These are phyloP conservation scores for Oxycera nigricornis DNA, from an alignment of 2,888 invertebrate genomes.

Conservation along the genomic window DNA sequence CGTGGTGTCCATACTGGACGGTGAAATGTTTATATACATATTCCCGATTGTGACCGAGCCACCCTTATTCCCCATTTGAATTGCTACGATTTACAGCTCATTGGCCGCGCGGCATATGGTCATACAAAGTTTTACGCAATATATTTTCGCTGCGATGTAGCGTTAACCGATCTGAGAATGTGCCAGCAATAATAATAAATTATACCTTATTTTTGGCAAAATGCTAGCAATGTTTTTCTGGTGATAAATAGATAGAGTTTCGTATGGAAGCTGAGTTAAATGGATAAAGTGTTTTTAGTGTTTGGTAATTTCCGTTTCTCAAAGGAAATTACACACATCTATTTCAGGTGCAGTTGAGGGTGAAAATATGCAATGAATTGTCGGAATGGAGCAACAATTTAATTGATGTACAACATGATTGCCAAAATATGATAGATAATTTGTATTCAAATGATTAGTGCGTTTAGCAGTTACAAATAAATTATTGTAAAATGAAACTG, in stretches of 20 bases:
- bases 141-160: background rate
- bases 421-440: too few relatives aligned
- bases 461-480: too few relatives aligned
- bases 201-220: constrained; percentile 3
- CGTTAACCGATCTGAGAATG: constrained; percentile 5
- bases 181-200: constrained; percentile 17
- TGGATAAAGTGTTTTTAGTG: background rate
- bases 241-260: background rate
- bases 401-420: too few relatives aligned
- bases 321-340: too few relatives aligned
- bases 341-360: too few relatives aligned
- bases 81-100: background rate
- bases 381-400: too few relatives aligned
- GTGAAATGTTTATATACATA: background rate
- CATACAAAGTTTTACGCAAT: constrained; percentile 5
- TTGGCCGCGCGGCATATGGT: background rate
- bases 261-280: background rate
- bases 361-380: too few relatives aligned
- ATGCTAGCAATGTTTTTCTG: background rate
- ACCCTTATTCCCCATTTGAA: background rate
- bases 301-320: constrained; percentile 18
- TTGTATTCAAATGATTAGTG: too few relatives aligned
- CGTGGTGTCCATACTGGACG: background rate
- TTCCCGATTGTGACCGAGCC: background rate
- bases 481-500: too few relatives aligned